Percentiles rank a stretch among this genome's conserved stretches.
Evolutionary conservation across 2,888 invertebrate species (phyloP).

Genomic region (Ctenicera cuprea): DNA sequence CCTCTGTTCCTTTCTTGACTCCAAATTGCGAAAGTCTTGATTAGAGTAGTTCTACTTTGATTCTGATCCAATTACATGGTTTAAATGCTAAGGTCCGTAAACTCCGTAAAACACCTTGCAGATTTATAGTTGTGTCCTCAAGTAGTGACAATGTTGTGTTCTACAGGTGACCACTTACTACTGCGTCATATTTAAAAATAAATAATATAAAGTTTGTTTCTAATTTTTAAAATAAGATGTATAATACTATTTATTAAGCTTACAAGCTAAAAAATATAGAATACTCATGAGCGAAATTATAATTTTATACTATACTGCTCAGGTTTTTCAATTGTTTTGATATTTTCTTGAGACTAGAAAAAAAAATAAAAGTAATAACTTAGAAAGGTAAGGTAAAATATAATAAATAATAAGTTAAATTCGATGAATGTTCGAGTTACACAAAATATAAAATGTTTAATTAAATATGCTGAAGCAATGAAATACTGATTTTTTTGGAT

Average conservation of each 20-base stretch:
- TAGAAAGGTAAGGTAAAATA: not conserved
- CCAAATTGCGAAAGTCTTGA: too few species aligned
- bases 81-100: too few species aligned
- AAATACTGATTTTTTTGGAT: not conserved
- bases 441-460: not conserved
- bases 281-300: not conserved
- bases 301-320: slow-evolving; percentile 6
- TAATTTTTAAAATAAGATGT: not conserved
- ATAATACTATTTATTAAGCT: not conserved
- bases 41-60: too few species aligned
- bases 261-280: not conserved
- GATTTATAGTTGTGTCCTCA: too few species aligned
- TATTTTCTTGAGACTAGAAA: slow-evolving; percentile 13
- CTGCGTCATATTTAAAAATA: too few species aligned
- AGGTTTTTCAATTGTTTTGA: slow-evolving; percentile 16
- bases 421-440: not conserved
- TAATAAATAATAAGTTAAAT: not conserved
- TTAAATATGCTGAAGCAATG: not conserved
- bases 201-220: not conserved
- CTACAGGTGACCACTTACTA: too few species aligned
- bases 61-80: too few species aligned
- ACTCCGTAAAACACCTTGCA: too few species aligned
- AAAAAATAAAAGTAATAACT: not conserved
- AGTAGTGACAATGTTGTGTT: too few species aligned
- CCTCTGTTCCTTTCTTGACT: too few species aligned